phyloP scores from a whole-genome alignment of 2,113 vertebrate genomes.

The Myodes glareolus region DNA sequence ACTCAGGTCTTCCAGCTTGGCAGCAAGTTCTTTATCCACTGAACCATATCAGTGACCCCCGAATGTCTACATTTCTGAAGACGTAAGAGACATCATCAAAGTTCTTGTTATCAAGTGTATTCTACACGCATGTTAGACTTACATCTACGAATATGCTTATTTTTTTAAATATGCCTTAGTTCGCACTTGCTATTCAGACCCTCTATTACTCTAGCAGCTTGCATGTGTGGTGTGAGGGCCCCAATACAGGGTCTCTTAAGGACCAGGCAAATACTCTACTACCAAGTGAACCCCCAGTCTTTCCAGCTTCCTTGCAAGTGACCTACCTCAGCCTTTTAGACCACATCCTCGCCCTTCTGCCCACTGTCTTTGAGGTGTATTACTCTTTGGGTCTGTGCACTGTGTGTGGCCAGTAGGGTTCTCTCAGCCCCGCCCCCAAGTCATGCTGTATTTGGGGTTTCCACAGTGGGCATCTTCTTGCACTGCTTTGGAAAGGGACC shows the following conservation, averaged over 20 bases:
- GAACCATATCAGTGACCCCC: not conserved
- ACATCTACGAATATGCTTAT: not conserved
- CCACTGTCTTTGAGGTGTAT: not conserved
- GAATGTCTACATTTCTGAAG: not conserved
- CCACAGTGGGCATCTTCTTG: not conserved
- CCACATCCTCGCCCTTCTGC: not conserved
- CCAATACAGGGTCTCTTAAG: not conserved
- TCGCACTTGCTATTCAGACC: not conserved
- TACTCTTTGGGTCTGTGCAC: not conserved
- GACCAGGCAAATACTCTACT: not conserved
- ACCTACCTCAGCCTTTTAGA: not conserved
- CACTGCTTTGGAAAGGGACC: not conserved
- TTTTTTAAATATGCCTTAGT: not conserved
- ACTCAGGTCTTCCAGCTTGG: not conserved
- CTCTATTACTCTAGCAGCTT: not conserved
- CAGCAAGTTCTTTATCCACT: not conserved
- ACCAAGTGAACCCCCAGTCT: not conserved
- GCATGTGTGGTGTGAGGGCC: not conserved
- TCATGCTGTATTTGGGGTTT: not conserved
- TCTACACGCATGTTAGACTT: not conserved
- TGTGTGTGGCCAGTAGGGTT: no score
- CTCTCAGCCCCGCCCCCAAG: no score
- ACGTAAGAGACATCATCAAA: conserved; percentile 20
- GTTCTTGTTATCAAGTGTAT: conserved; percentile 13
- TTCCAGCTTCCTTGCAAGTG: not conserved